Evolutionary conservation across 1,140 invertebrate genomes (phyloP).

Genomic region (Pararge aegeria): DNA sequence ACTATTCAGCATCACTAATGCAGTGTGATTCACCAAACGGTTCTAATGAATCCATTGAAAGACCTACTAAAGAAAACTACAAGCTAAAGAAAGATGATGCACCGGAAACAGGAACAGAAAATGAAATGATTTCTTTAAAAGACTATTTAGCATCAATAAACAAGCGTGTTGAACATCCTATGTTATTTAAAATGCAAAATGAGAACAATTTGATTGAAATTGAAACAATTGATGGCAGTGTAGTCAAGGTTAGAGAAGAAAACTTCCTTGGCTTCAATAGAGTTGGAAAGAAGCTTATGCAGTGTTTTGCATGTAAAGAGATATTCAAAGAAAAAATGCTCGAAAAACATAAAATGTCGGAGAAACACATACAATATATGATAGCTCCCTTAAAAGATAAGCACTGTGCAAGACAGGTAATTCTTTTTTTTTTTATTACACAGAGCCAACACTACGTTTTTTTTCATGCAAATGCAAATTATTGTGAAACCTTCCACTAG

Average conservation of each 20-base stretch:
- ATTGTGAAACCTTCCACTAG: too few species aligned
- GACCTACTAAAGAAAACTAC: too few species aligned
- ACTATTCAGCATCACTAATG: too few species aligned
- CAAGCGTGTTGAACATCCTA: background rate
- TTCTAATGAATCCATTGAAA: too few species aligned
- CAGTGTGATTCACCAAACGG: too few species aligned
- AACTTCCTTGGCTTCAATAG: slow-evolving; percentile 17
- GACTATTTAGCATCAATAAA: background rate
- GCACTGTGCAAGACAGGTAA: slow-evolving; percentile 24
- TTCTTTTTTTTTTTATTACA: background rate
- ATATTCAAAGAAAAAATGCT: slow-evolving; percentile 8
- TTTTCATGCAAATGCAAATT: background rate
- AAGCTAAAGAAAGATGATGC: too few species aligned
- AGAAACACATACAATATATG: slow-evolving; percentile 14
- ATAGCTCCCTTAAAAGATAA: slow-evolving; percentile 17
- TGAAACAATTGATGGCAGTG: slow-evolving; percentile 12
- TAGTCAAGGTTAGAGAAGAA: slow-evolving; percentile 9
- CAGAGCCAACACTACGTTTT: background rate
- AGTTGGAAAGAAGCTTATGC: slow-evolving; percentile 5
- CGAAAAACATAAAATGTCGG: slow-evolving; percentile 13
- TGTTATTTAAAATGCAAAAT: slow-evolving; percentile 7
- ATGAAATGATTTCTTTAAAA: background rate
- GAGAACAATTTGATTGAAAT: slow-evolving; percentile 14
- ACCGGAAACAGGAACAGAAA: too few species aligned
- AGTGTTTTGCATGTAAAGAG: slow-evolving; percentile 21